Percentiles rank a stretch among this genome's conserved stretches.
phyloP scores from a whole-genome alignment of 2,797 vertebrate species.

The Microchirus variegatus region DNA sequence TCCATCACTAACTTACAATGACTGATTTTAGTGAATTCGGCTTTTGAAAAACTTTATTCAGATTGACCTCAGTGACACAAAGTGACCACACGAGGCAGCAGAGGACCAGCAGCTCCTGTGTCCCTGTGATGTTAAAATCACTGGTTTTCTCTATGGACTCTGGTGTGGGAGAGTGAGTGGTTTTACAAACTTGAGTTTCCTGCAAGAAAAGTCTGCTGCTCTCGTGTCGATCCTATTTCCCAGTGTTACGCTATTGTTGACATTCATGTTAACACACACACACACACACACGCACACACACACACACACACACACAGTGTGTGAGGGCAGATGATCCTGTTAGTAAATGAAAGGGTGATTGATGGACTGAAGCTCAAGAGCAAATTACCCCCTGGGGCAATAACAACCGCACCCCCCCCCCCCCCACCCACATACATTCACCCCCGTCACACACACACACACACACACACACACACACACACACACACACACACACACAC shows the following conservation, averaged over 20 bases:
- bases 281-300: slow-evolving; percentile 18
- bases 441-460: neutral
- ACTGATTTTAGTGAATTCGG: too few relatives aligned
- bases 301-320: slow-evolving; percentile 10
- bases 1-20: too few relatives aligned
- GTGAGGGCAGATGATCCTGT: slow-evolving; percentile 55
- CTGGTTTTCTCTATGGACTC: too few relatives aligned
- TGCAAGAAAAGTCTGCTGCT: neutral
- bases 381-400: slow-evolving; percentile 53
- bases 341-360: slow-evolving; percentile 67
- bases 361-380: slow-evolving; percentile 59
- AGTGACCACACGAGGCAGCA: too few relatives aligned
- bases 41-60: too few relatives aligned
- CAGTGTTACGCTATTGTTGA: neutral
- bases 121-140: neutral
- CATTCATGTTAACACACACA: neutral
- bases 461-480: neutral
- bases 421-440: too few relatives aligned
- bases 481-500: too few relatives aligned
- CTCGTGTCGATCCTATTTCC: slow-evolving; percentile 13
- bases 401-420: neutral
- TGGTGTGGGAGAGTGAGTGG: neutral
- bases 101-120: too few relatives aligned
- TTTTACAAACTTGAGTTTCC: neutral
- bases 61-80: too few relatives aligned